Evolutionary conservation across 2,888 invertebrate genomes (phyloP).

Genomic region (Xestoiulus laeticollis): DNA sequence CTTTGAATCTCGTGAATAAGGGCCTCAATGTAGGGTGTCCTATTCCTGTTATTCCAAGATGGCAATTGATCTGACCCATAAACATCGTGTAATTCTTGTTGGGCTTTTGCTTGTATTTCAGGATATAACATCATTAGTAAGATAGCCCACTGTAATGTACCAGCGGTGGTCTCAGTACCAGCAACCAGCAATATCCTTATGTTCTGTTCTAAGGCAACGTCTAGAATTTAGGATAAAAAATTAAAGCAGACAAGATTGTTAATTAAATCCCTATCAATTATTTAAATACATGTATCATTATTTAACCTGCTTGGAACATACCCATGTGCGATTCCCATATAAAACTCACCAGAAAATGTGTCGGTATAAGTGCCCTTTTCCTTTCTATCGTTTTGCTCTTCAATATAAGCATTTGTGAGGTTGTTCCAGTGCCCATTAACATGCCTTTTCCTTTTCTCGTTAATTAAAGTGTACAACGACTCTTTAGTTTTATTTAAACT

Average conservation of each 20-base stretch:
- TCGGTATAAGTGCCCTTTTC: background rate
- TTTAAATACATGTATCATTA: too few relatives aligned
- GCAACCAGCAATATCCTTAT: background rate
- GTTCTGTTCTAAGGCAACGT: background rate
- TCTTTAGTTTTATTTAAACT: background rate
- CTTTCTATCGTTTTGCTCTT: constrained; percentile 40
- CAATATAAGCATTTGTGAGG: background rate
- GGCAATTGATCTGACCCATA: background rate
- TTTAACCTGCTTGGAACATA: too few relatives aligned
- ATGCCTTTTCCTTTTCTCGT: background rate
- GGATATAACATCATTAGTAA: background rate
- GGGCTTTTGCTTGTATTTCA: background rate
- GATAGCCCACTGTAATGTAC: background rate
- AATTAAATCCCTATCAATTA: too few relatives aligned
- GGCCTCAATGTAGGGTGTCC: background rate
- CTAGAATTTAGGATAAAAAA: background rate
- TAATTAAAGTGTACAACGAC: background rate
- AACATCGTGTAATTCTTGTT: background rate
- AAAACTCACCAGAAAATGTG: background rate
- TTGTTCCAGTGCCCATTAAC: background rate
- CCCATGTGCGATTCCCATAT: background rate
- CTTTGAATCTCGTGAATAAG: constrained; percentile 19
- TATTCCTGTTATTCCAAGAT: background rate
- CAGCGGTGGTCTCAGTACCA: background rate
- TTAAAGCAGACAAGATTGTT: too few relatives aligned